Evolutionary conservation across 2,113 vertebrate genomes (phyloP).

Genomic region (Thalassarche chlororhynchos): DNA sequence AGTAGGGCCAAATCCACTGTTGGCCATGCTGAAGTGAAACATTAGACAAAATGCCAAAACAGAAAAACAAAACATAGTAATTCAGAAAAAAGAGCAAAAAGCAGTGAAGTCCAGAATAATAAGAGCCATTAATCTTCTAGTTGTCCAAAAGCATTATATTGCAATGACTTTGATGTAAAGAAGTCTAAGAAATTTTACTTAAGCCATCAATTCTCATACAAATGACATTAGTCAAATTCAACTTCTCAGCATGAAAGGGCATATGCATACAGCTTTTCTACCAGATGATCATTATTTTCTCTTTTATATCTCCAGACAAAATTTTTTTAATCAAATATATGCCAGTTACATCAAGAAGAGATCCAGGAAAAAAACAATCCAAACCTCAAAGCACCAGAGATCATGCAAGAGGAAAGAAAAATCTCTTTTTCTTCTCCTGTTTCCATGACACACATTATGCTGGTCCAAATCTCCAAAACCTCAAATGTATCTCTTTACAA

Average conservation of each 20-base stretch:
- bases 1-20: neutral
- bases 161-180: neutral
- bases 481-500: neutral
- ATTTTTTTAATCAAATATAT: neutral
- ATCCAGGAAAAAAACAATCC: neutral
- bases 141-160: neutral
- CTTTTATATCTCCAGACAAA: neutral
- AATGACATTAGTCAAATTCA: neutral
- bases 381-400: conserved; percentile 27
- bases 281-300: neutral
- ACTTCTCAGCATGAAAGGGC: neutral
- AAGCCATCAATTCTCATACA: neutral
- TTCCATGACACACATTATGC: neutral
- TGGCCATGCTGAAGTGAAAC: neutral
- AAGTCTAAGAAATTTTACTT: neutral
- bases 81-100: neutral
- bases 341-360: neutral
- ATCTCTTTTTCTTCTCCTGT: neutral
- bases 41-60: neutral
- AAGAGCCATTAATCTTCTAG: neutral
- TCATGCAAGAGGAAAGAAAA: neutral
- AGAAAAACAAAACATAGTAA: neutral
- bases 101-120: neutral
- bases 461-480: neutral
- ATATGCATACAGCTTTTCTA: neutral